Percentiles rank a stretch among this genome's conserved stretches.
Conservation (phyloP, 2,113 vertebrate genomes). For the rabbit (Oryctolagus cuniculus) region mOryCun1.1 NC_091443.1:110321001-110321500, state of each 20-base stretch:
- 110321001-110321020: background rate
- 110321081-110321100: background rate
- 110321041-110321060: background rate
- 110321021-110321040: no score
- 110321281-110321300: background rate
- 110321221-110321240: background rate
- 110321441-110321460: background rate
- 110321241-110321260: background rate
- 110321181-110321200: background rate
- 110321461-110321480: background rate
- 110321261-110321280: background rate
- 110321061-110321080: background rate
- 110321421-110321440: background rate
- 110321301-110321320: background rate
- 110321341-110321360: background rate
- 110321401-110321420: background rate
- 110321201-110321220: no score
- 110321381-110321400: background rate
- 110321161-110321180: background rate
- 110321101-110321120: background rate
- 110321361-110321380: background rate
- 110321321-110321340: background rate
- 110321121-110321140: background rate
- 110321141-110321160: background rate
- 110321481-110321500: conserved; percentile 25